These are phyloP conservation scores for Lasiurus borealis DNA, from an alignment of 2,113 vertebrate species.

Conservation along the genomic window DNA sequence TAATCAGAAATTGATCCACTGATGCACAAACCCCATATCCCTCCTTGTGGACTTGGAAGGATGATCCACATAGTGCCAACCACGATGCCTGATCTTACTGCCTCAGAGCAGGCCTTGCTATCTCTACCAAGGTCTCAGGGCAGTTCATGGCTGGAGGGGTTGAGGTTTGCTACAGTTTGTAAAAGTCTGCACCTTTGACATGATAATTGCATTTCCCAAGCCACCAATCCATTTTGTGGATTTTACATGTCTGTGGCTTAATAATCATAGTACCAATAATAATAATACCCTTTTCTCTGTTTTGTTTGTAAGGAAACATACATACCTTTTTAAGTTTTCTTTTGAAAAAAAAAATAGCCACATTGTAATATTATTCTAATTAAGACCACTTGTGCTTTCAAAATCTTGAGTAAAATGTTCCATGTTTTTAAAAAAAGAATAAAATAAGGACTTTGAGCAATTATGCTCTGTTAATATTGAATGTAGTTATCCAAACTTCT, in stretches of 20 bases:
- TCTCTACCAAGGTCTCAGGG: conserved; percentile 77
- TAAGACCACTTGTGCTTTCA: conserved; percentile 85
- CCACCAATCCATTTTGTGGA: conserved; percentile 81
- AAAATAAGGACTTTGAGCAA: not conserved
- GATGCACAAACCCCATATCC: conserved; percentile 82
- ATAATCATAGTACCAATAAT: too few relatives aligned
- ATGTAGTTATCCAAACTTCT: not conserved
- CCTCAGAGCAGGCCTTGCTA: conserved; percentile 73
- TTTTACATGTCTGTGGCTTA: conserved; percentile 83
- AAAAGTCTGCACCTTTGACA: conserved; percentile 84
- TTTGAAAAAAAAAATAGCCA: conserved; percentile 77
- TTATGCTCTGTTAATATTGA: conserved; percentile 2
- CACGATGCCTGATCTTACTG: not conserved
- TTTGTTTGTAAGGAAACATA: conserved; percentile 87
- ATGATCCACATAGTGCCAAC: fast-evolving
- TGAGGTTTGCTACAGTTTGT: conserved; percentile 67
- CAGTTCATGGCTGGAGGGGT: not conserved
- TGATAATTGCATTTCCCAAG: conserved; percentile 85
- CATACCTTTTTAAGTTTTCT: conserved; percentile 75
- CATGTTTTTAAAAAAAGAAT: not conserved
- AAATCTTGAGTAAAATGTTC: conserved; percentile 80
- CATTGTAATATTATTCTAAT: conserved; percentile 86
- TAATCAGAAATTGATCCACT: conserved; percentile 87
- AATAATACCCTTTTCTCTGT: conserved; percentile 76
- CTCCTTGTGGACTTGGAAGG: conserved; percentile 69